Evolutionary conservation across 2,113 vertebrate genomes (phyloP), one percentile per base, ranked within the genome.

Genomic region (Etheostoma spectabile): DNA sequence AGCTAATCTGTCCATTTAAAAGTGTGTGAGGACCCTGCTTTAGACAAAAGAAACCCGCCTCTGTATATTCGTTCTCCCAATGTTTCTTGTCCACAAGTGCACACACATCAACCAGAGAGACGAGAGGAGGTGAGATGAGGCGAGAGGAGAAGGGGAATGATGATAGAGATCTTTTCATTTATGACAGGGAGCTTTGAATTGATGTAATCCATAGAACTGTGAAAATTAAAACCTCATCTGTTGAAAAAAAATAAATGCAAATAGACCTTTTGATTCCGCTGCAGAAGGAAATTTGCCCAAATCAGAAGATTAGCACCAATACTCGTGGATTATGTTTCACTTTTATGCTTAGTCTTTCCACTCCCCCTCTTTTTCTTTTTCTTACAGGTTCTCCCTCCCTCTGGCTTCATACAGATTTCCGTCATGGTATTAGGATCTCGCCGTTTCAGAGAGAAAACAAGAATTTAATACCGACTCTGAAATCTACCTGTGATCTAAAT

Each of bases 151-250:
- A 16, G 52, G 57, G 49, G 68, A 63, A 52, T 30, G 33, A 38
- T 81, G 88, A 91, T 94, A 89, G 73, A 85, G 69, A 94, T 94
- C 92, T 94, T 82, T 83, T 79, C 70, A 83, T 93, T 86, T 84
- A 79, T 86, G 81, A 91, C 78, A 84, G 74, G 53, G 51, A 66
- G 84, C 92, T 92, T 91, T 91, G 91, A 93, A 84, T 86, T 57
- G 66, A 87, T 71, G 77, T 93, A 94, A 93, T 93, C 93, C 91
- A 88, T 83, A 83, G 73, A 88, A 82, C 64, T 91, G 89, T 90
- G 92, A 72, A 93, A 93, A 93, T 92, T 89, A 94, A 94, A 93
- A 92, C 74, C 89, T 89, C 83, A 81, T 86, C 80, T 84, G 74
- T 19, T 56, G 66, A 84, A 79, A 79, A 71, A 76, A 42, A 38